phyloP scores from a whole-genome alignment of 2,113 vertebrate species.

The Trematomus loennbergii region DNA sequence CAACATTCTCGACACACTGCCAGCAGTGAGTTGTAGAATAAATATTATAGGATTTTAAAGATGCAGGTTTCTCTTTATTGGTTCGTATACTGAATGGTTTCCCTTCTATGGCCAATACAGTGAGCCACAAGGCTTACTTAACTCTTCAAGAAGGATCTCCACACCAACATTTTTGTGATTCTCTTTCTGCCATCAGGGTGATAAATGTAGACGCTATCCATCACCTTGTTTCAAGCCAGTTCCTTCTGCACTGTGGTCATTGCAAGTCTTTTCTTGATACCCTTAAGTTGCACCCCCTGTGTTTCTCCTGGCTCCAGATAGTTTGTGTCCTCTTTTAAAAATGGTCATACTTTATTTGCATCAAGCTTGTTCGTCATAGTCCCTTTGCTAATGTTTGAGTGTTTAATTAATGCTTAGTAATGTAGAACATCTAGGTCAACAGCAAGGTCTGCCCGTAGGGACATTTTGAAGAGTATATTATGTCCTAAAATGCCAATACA shows the following conservation, averaged over 20 bases:
- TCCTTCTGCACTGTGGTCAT: too few relatives aligned
- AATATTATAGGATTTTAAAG: slow-evolving; percentile 47
- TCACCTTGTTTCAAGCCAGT: not conserved
- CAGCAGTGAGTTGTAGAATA: slow-evolving; percentile 11
- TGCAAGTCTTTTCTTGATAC: not conserved
- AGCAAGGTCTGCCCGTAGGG: not conserved
- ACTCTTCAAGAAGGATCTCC: not conserved
- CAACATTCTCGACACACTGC: too few relatives aligned
- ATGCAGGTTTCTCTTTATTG: not conserved
- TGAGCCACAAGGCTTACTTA: not conserved
- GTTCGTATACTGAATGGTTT: not conserved
- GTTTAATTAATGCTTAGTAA: slow-evolving; percentile 9
- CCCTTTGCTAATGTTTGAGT: not conserved
- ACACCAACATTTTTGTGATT: not conserved
- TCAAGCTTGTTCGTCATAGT: not conserved
- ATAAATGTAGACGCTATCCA: not conserved
- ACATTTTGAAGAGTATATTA: not conserved
- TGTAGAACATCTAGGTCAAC: not conserved
- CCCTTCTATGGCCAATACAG: slow-evolving; percentile 41
- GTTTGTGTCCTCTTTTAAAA: not conserved
- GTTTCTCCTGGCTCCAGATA: not conserved
- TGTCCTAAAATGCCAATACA: not conserved
- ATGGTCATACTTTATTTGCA: not conserved
- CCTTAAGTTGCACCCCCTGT: too few relatives aligned
- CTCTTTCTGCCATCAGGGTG: not conserved